Percentiles rank a stretch among this genome's conserved stretches.
Evolutionary conservation across 2,797 vertebrate species (phyloP).

Genomic region (Molossus molossus): DNA sequence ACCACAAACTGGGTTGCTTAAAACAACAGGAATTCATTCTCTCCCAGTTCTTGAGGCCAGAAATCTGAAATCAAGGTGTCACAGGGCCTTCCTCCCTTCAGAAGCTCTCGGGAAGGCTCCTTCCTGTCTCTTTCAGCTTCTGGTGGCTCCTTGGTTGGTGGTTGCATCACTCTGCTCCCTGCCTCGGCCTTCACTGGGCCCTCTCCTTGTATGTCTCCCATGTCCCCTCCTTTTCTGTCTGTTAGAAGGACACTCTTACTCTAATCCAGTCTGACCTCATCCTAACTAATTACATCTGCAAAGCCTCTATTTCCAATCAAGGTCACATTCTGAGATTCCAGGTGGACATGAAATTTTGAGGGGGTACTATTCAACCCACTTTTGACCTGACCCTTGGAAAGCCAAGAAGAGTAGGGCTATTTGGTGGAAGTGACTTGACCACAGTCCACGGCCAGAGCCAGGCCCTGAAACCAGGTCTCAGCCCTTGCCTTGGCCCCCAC

Average conservation of each 20-base stretch:
- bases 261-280: not conserved
- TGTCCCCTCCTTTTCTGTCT: not conserved
- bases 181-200: not conserved
- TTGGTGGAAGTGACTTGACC: no score
- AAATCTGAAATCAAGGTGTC: not conserved
- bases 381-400: not conserved
- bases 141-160: not conserved
- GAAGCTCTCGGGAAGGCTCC: not conserved
- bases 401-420: not conserved
- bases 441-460: not conserved
- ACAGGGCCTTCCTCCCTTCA: not conserved
- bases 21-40: no score
- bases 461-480: not conserved
- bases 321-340: not conserved
- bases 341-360: not conserved
- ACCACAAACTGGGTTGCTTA: not conserved
- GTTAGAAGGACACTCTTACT: not conserved
- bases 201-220: not conserved
- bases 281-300: not conserved
- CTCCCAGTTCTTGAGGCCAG: not conserved
- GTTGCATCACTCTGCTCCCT: no score
- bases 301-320: not conserved
- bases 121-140: not conserved
- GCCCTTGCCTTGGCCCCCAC: not conserved
- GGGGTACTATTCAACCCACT: not conserved